phyloP scores from a whole-genome alignment of 2,888 invertebrate species.

The Pseudolycoriella hygida region DNA sequence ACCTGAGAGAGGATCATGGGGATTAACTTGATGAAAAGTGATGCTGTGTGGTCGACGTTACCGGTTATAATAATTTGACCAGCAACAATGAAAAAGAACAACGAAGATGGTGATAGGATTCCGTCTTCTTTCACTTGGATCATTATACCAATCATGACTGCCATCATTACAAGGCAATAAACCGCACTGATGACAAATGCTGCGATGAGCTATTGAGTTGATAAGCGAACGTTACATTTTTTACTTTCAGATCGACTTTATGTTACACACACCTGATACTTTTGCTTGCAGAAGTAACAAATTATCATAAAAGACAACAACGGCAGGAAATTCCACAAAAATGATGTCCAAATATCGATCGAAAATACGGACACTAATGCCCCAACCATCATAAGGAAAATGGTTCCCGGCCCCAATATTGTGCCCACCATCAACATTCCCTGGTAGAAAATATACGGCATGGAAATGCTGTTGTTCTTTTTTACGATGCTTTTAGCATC shows the following conservation, averaged over 20 bases:
- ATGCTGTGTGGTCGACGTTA: constrained; percentile 9
- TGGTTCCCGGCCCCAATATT: constrained; percentile 53
- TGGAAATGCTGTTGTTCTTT: constrained; percentile 79
- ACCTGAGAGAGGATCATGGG: constrained; percentile 21
- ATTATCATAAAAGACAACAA: constrained; percentile 44
- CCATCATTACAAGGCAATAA: constrained; percentile 75
- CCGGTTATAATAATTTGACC: constrained; percentile 47
- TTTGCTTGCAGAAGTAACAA: constrained; percentile 43
- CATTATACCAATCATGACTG: constrained; percentile 63
- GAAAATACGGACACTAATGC: constrained; percentile 57
- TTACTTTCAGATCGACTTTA: neutral
- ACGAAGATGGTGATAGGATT: constrained; percentile 59
- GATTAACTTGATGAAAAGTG: neutral
- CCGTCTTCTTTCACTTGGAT: constrained; percentile 67
- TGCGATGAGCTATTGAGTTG: constrained; percentile 36
- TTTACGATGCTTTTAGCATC: constrained; percentile 62
- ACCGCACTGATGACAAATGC: constrained; percentile 59
- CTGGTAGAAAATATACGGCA: constrained; percentile 58
- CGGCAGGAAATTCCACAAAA: constrained; percentile 48
- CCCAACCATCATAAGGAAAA: constrained; percentile 62
- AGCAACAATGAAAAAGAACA: constrained; percentile 65
- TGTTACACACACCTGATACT: constrained; percentile 34
- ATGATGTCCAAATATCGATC: constrained; percentile 47
- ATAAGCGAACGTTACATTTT: constrained; percentile 13
- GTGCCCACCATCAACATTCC: constrained; percentile 52